Base-by-base conservation (phyloP, 2,113 vertebrate genomes). In the Chitala chitala region DNA sequence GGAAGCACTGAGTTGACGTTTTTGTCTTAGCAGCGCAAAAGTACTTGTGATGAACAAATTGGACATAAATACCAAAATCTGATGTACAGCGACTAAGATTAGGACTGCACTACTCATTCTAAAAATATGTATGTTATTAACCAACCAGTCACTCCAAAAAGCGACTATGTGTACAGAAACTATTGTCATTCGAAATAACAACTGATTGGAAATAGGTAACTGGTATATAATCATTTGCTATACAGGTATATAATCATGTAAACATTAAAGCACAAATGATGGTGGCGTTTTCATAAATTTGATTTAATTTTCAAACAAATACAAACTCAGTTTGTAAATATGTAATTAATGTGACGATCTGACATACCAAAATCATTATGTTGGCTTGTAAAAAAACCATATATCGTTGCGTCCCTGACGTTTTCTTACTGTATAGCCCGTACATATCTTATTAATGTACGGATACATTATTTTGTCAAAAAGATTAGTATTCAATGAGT, bases 231-330 rank as follows among this genome's bases (percentile, higher is more conserved):
- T n/a, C n/a, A n/a, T n/a, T n/a, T 13, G 17, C 3, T 63, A 36
- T 63, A 0, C 17, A 63, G 38, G 38, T 63, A 20, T 63, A 63
- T 20, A 36, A 63, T 13, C 33, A 33, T 31, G 29, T 33, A 59
- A 59, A 59, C 17, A 63, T 38, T 63, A 20, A 63, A 38, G 17
- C 17, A 63, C 33, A 38, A n/a, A 54, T n/a, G 51, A 9, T 38
- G 59, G 15, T 36, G 31, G 31, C 29, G n/a, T 31, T 42, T 4
- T 68, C n/a, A n/a, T 44, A 7, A 46, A 73, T 50, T 76, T 76
- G 77, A 70, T 51, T 50, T 40, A 56, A 76, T 42, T 17, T 72
- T 33, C 71, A 82, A 79, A 79, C 76, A 78, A 64, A 77, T 75
- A 74, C 78, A 76, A 72, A 65, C 66, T 54, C 72, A 51, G 44